Percentiles rank a stretch among this genome's conserved stretches.
Conservation (phyloP, 2,113 vertebrate genomes). For the Rana temporaria region DNA sequence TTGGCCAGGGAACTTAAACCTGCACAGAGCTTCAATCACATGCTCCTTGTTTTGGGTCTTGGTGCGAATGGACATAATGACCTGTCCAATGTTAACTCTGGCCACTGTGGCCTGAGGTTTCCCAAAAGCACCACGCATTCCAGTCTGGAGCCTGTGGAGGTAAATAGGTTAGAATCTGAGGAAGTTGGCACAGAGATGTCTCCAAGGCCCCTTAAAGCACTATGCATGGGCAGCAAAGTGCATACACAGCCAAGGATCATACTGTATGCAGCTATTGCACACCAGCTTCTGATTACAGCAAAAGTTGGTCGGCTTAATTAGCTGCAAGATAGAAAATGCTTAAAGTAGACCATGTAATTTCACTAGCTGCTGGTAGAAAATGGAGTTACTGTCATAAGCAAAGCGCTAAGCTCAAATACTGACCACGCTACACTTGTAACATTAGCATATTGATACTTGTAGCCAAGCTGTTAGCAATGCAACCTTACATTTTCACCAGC, state of each 20-base stretch:
- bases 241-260: conserved; percentile 81
- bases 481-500: too few relatives aligned
- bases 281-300: conserved; percentile 67
- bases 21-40: conserved; percentile 84
- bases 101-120: conserved; percentile 91
- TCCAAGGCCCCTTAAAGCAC: conserved; percentile 73
- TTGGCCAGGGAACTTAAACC: conserved; percentile 92
- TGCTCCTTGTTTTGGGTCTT: conserved; percentile 91
- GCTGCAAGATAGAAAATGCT: conserved; percentile 65
- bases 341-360: too few relatives aligned
- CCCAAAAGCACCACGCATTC: conserved; percentile 90
- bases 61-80: conserved; percentile 93
- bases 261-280: conserved; percentile 82
- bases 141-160: conserved; percentile 73
- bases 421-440: too few relatives aligned
- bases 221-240: conserved; percentile 68
- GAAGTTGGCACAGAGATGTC: conserved; percentile 61
- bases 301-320: conserved; percentile 79
- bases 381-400: too few relatives aligned
- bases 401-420: too few relatives aligned
- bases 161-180: too few relatives aligned
- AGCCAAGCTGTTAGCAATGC: too few relatives aligned
- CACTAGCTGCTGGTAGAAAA: too few relatives aligned
- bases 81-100: conserved; percentile 88
- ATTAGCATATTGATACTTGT: too few relatives aligned